Evolutionary conservation across 2,113 vertebrate species (phyloP).

Genomic region (Crocuta crocuta): DNA sequence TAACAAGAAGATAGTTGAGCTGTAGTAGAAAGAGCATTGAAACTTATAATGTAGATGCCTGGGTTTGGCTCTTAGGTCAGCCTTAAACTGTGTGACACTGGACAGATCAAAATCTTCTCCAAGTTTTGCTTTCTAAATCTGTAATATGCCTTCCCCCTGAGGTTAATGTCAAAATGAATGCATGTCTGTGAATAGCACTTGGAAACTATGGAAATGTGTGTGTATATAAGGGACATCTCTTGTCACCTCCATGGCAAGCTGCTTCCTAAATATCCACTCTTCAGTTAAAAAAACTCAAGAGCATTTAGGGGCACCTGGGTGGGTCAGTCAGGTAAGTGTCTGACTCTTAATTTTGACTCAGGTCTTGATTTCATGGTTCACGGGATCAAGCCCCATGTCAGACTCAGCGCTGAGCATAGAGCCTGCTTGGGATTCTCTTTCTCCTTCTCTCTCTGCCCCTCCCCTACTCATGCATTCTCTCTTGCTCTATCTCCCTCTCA

Average conservation of each 20-base stretch:
- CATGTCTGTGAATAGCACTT: neutral
- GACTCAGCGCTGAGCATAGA: no score
- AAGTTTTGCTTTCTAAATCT: neutral
- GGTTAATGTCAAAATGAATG: neutral
- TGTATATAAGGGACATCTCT: neutral
- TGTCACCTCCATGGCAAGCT: neutral
- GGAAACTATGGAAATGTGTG: neutral
- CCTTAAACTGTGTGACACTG: neutral
- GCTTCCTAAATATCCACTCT: neutral
- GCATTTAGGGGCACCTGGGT: neutral
- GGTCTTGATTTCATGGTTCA: no score
- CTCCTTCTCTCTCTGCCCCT: no score
- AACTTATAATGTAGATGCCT: neutral
- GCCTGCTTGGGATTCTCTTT: no score
- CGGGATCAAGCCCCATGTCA: no score
- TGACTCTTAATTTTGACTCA: no score
- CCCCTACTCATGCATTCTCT: no score
- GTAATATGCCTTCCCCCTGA: neutral
- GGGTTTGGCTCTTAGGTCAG: neutral
- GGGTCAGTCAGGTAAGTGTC: no score
- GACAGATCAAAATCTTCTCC: neutral
- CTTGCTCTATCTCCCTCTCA: no score
- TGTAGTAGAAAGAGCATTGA: neutral
- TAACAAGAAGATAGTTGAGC: neutral
- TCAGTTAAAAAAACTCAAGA: neutral